phyloP scores from a whole-genome alignment of 2,888 invertebrate genomes.

The Bruchidius siliquastri region DNA sequence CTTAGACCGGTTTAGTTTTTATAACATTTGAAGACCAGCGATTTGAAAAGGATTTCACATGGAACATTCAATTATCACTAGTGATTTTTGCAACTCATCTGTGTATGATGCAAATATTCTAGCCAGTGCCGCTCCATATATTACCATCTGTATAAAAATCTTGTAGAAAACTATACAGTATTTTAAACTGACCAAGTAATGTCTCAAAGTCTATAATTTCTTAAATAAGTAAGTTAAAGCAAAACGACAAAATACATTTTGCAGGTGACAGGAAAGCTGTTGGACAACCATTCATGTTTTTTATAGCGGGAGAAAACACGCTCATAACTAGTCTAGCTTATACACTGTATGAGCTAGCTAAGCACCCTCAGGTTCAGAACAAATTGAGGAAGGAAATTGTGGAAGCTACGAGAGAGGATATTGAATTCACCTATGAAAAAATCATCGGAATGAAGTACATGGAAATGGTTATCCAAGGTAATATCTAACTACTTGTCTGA shows the following conservation, averaged over 20 bases:
- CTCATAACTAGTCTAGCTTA: constrained; percentile 17
- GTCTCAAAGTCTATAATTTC: too few species aligned
- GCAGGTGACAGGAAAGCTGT: not conserved
- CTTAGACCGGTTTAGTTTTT: too few species aligned
- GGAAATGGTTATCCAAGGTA: not conserved
- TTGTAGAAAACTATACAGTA: too few species aligned
- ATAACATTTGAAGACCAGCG: too few species aligned
- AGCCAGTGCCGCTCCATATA: too few species aligned
- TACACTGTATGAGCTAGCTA: constrained; percentile 1
- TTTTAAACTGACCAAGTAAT: too few species aligned
- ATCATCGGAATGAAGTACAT: constrained; percentile 1
- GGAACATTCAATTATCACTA: too few species aligned
- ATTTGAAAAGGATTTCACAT: too few species aligned
- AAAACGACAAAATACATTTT: not conserved
- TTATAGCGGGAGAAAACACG: constrained; percentile 2
- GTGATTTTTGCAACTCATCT: too few species aligned
- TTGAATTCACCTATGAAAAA: not conserved
- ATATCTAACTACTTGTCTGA: not conserved
- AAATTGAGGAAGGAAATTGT: constrained; percentile 2
- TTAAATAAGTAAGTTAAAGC: too few species aligned
- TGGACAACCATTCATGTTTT: constrained; percentile 4
- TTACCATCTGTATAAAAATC: too few species aligned
- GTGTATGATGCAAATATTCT: too few species aligned
- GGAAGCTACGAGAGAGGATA: not conserved
- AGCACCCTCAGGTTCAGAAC: not conserved